Evolutionary conservation across 2,113 vertebrate species (phyloP).

Genomic region (Columba livia): DNA sequence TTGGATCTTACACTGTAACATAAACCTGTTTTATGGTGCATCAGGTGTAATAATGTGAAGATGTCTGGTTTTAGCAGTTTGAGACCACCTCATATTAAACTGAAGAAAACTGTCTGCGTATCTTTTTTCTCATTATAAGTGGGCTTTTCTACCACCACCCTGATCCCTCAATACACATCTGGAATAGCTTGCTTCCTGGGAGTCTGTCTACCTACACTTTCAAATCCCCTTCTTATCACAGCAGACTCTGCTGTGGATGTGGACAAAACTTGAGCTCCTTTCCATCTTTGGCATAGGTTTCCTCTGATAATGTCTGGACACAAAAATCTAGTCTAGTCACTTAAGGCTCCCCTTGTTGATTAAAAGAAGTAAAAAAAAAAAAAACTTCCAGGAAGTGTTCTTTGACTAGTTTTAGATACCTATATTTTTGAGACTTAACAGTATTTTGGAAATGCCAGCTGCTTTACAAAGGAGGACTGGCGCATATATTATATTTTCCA

Average conservation of each 20-base stretch:
- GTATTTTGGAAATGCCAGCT: neutral
- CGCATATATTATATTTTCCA: neutral
- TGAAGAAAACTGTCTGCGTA: slow-evolving; percentile 15
- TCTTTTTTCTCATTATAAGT: neutral
- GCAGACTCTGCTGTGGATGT: neutral
- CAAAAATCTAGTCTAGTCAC: neutral
- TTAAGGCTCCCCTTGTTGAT: neutral
- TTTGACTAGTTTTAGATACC: neutral
- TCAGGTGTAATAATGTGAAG: slow-evolving; percentile 71
- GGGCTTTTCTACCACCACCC: neutral
- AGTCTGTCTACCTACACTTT: neutral
- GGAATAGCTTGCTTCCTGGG: neutral
- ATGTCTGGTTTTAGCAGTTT: slow-evolving; percentile 61
- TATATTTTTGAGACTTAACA: neutral
- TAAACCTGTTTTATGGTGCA: slow-evolving; percentile 55
- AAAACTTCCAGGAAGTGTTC: neutral
- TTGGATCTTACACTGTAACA: slow-evolving; percentile 64
- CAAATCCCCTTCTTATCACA: neutral
- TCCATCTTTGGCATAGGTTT: neutral
- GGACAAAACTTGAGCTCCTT: neutral
- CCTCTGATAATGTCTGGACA: neutral
- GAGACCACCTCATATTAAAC: slow-evolving; percentile 65
- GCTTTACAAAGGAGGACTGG: neutral
- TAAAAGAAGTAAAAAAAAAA: neutral
- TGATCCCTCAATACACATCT: neutral